Evolutionary conservation across 2,797 vertebrate species (phyloP).

Genomic region (Sebastes itinus): DNA sequence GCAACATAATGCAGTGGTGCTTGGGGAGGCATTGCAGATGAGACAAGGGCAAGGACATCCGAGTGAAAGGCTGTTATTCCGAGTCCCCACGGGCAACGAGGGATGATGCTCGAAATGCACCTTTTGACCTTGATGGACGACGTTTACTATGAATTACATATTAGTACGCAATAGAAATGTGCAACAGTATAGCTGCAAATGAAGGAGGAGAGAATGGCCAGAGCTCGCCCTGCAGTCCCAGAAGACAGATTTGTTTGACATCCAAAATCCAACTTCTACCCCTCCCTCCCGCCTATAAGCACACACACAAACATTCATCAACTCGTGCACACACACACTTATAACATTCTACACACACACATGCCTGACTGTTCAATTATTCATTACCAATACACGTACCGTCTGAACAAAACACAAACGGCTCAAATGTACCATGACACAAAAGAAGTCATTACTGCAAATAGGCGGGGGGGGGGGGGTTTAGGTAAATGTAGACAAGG

Average conservation of each 20-base stretch:
- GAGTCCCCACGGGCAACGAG: neutral
- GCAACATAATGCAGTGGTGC: conserved; percentile 78
- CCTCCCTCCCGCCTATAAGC: neutral
- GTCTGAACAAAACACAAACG: conserved; percentile 53
- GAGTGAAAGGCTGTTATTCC: conserved; percentile 7
- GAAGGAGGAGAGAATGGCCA: conserved; percentile 37
- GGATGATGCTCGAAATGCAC: conserved; percentile 16
- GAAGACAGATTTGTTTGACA: conserved; percentile 32
- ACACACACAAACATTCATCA: conserved; percentile 13
- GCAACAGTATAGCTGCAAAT: conserved; percentile 14
- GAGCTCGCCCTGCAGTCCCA: neutral
- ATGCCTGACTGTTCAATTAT: conserved; percentile 53
- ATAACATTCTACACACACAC: conserved; percentile 31
- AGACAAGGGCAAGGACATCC: conserved; percentile 56
- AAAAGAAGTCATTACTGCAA: conserved; percentile 51
- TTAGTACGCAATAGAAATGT: conserved; percentile 20
- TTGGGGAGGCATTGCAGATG: conserved; percentile 60
- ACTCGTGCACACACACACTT: neutral
- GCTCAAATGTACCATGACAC: conserved; percentile 56
- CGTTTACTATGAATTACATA: conserved; percentile 8
- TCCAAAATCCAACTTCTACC: conserved; percentile 2
- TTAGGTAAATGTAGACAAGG: conserved; percentile 39
- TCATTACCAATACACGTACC: conserved; percentile 46
- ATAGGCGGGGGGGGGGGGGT: neutral
- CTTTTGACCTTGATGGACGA: conserved; percentile 40